Base-by-base conservation (phyloP, 2,797 vertebrate genomes). In the Rhyacichthys aspro region DNA sequence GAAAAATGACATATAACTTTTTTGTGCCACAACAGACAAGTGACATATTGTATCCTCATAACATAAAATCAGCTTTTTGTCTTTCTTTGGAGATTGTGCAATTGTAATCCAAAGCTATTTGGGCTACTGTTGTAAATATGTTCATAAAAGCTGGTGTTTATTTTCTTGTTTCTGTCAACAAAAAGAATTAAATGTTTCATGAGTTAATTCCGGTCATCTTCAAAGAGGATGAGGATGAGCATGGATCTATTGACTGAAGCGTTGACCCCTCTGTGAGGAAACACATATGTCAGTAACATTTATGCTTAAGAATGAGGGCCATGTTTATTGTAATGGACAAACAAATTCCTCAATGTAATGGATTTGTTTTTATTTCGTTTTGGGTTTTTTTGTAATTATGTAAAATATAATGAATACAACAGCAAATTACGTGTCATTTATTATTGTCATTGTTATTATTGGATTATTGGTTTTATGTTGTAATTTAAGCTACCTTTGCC, bases 211-310 rank as follows among this genome's bases (percentile, higher is more conserved):
- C 34, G 39, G 42, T 43, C 45, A 47, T 65, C 61, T 11, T 57
- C 19, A 14, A 39, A 55, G 23, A 28, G 46, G 46, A 34, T 15
- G 37, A 58, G 46, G 36, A 67, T 65, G 64, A 74, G 56, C 33
- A 50, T 59, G 11, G 50, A 33, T 67, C 53, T 55, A 15, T 43
- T 79, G 74, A 56, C 61, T 41, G 67, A 57, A 43, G 80, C 34
- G 55, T 55, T 56, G 86, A 70, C 63, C 76, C 83, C 89, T 90
- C 85, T 72, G 79, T 90, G 86, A 89, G 82, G 86, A 41, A 75
- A 37, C 79, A 62, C 19, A 41, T 59, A 41, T 43, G 69, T 55
- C 76, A 62, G 72, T 63, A 43, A 69, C 17, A 63, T 43, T 7
- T 44, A 61, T 63, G 74, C 36, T 67, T n/a, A 70, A 32, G 60